Percentiles rank a stretch among this genome's conserved stretches.
Evolutionary conservation across 2,888 invertebrate species (phyloP).

Genomic region (Epistrophe eligans): DNA sequence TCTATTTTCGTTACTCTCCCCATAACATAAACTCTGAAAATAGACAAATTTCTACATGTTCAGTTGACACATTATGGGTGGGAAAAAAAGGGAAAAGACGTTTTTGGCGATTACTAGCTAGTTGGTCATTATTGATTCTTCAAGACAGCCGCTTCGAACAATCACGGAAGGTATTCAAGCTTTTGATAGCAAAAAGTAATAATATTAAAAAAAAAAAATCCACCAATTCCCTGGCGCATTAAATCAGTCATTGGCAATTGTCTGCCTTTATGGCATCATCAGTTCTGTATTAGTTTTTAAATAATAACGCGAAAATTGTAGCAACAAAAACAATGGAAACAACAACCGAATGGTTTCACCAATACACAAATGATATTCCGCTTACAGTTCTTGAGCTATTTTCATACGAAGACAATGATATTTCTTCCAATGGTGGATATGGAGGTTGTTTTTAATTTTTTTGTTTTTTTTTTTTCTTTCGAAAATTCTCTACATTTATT

Average conservation of each 20-base stretch:
- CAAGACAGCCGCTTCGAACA: constrained; percentile 17
- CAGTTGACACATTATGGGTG: constrained; percentile 54
- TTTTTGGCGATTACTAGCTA: constrained; percentile 45
- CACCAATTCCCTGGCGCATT: constrained; percentile 3
- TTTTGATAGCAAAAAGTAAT: background rate
- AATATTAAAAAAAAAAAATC: constrained; percentile 17
- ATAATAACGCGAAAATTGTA: constrained; percentile 5
- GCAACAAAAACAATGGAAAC: constrained; percentile 61
- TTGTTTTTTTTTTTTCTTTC: background rate
- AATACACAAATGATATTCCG: constrained; percentile 81
- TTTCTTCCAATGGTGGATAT: constrained; percentile 70
- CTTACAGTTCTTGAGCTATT: constrained; percentile 83
- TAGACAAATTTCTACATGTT: constrained; percentile 58
- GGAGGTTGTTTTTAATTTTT: constrained; percentile 68
- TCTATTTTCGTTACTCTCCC: constrained; percentile 62
- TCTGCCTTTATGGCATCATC: constrained; percentile 57
- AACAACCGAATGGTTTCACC: constrained; percentile 77
- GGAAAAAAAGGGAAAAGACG: constrained; percentile 46
- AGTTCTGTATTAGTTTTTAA: constrained; percentile 30
- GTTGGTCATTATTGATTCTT: constrained; percentile 58
- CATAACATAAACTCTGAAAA: constrained; percentile 69
- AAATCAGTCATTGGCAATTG: constrained; percentile 39
- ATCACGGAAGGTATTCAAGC: constrained; percentile 15
- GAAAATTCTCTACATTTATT: background rate
- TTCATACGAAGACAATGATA: constrained; percentile 76